These are phyloP conservation scores for Plecturocebus donacophilus DNA, from an alignment of 2,113 vertebrate species.

Conservation along the genomic window DNA sequence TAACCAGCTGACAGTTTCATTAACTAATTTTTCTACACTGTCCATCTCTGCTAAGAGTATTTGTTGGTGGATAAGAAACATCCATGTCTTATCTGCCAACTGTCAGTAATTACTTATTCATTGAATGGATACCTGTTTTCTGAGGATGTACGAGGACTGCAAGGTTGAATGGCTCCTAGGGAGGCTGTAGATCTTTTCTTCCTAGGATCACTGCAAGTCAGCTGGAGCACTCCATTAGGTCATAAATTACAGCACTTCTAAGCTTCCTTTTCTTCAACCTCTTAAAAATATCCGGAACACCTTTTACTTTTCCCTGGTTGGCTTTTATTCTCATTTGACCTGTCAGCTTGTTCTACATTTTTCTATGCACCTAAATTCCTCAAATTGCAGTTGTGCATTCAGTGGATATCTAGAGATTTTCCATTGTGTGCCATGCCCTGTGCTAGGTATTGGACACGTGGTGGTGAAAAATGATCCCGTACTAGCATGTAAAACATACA, in stretches of 20 bases:
- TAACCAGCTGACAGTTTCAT: neutral
- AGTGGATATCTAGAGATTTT: neutral
- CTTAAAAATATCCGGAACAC: neutral
- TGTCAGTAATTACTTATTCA: slow-evolving; percentile 60
- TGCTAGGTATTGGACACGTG: neutral
- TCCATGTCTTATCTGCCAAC: neutral
- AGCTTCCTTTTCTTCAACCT: neutral
- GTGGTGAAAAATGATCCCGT: neutral
- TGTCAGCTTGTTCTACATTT: neutral
- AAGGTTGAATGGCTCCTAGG: neutral
- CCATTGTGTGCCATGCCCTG: neutral
- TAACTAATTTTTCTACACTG: slow-evolving; percentile 22
- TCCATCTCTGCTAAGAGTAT: neutral
- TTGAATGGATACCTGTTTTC: slow-evolving; percentile 45
- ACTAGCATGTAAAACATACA: rapidly evolving
- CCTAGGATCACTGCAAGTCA: neutral
- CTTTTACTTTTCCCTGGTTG: neutral
- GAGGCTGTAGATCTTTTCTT: neutral
- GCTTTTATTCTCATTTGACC: neutral
- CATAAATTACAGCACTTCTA: neutral
- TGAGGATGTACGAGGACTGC: neutral
- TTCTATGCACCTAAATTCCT: neutral
- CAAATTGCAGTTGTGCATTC: neutral
- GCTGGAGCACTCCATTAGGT: neutral
- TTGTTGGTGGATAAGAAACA: neutral